phyloP scores from a whole-genome alignment of 2,797 vertebrate species.

The Crenuchus spilurus region DNA sequence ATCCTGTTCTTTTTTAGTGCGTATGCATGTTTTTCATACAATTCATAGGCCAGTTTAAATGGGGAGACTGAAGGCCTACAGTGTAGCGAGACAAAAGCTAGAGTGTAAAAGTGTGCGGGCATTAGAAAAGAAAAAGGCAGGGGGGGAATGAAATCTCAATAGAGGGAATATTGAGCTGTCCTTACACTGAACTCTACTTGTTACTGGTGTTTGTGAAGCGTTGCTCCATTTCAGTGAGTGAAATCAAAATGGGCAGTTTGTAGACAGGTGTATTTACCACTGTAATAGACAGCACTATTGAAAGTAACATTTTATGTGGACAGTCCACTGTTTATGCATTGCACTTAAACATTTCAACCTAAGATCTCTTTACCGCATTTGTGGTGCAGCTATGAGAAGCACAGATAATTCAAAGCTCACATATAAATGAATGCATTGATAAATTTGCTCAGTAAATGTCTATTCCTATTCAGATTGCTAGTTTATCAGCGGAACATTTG shows the following conservation, averaged over 20 bases:
- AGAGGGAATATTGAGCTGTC: conserved; percentile 16
- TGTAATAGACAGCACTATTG: neutral
- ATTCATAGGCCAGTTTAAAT: conserved; percentile 63
- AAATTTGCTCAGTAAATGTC: no score
- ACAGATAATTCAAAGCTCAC: no score
- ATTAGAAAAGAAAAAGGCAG: conserved; percentile 28
- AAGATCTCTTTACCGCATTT: no score
- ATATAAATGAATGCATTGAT: no score
- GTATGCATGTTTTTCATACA: neutral
- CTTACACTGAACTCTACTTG: conserved; percentile 3
- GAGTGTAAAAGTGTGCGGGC: conserved; percentile 32
- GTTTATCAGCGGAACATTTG: no score
- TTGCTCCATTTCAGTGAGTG: neutral
- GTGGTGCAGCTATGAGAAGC: no score
- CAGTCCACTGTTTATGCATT: neutral
- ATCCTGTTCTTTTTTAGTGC: conserved; percentile 60
- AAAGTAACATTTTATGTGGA: neutral
- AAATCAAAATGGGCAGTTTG: neutral
- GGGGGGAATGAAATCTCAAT: conserved; percentile 34
- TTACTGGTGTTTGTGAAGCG: neutral
- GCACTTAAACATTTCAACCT: no score
- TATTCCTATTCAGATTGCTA: no score
- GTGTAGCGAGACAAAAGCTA: conserved; percentile 4
- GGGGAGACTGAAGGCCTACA: conserved; percentile 71
- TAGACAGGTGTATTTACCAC: neutral